Base-by-base conservation (phyloP, 2,888 invertebrate species). In the Drosophila barbarae region DNA sequence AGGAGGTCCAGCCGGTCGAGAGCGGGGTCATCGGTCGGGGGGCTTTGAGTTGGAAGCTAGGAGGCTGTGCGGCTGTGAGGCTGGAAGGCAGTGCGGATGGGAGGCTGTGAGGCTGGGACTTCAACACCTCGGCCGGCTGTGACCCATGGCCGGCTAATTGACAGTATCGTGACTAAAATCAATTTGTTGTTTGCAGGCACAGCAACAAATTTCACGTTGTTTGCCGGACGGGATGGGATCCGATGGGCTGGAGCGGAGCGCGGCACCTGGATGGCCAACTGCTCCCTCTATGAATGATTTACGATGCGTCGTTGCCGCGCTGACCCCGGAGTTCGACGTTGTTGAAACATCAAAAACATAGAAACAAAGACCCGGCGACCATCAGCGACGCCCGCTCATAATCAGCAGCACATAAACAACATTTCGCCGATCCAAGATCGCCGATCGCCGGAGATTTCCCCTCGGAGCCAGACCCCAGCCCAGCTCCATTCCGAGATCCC, bases 151-250 rank as follows among this genome's bases (percentile, higher is more conserved):
- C 86, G 85, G 80, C 85, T 87, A 88, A 87, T 87, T 87, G 87
- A 87, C 87, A 87, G 86, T 87, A 88, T 87, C 87, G 87, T 87
- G 87, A 87, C 87, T 87, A 84, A 88, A 87, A 87, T 87, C 87
- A 87, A 87, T 87, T 87, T 87, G 88, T 88, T 86, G 81, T 77
- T 70, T 82, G 74, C 77, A 59, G 76, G 69, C 61, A 73, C 71
- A 68, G 75, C 84, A 78, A 82, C 84, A 85, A 85, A 83, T 85
- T 82, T 79, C 71, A 68, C 67, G 68, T 79, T 82, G 78, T 77
- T 80, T 47, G 30, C 46, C 46, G 73, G 47, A 67, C 55, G 65
- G 53, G 58, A 59, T 44, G 67, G 35, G 23, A 23, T 12, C 50
- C 26, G 46, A 30, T 47, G 46, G 46, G 46, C 46, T 21, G 46